phyloP scores from a whole-genome alignment of 1,140 invertebrate species.

The Trachymyrmex septentrionalis region DNA sequence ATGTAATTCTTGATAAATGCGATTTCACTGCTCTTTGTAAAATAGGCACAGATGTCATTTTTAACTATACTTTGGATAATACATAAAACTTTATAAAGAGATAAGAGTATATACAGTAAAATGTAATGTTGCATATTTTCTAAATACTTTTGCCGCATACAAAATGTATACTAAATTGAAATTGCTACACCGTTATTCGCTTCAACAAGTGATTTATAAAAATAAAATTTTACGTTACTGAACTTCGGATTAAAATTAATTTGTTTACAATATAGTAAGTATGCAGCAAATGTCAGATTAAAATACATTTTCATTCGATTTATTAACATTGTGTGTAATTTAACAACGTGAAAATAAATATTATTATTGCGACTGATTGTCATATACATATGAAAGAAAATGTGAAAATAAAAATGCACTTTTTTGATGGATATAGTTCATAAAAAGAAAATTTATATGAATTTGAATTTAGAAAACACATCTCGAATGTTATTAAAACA shows the following conservation, averaged over 20 bases:
- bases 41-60: slow-evolving; percentile 45
- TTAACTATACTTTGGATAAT: slow-evolving; percentile 46
- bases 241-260: slow-evolving; percentile 42
- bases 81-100: slow-evolving; percentile 34
- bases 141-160: slow-evolving; percentile 35
- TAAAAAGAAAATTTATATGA: background rate
- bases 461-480: background rate
- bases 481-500: slow-evolving; percentile 6
- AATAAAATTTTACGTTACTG: slow-evolving; percentile 11
- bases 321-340: slow-evolving; percentile 12
- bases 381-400: slow-evolving; percentile 29
- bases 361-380: slow-evolving; percentile 27
- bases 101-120: slow-evolving; percentile 30
- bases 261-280: slow-evolving; percentile 29
- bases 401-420: slow-evolving; percentile 29
- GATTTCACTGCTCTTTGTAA: slow-evolving; percentile 34
- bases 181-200: slow-evolving; percentile 4
- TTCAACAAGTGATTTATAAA: slow-evolving; percentile 20
- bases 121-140: slow-evolving; percentile 18
- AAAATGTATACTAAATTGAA: slow-evolving; percentile 21
- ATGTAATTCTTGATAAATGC: slow-evolving; percentile 40
- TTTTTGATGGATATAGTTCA: background rate
- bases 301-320: slow-evolving; percentile 14
- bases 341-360: slow-evolving; percentile 54
- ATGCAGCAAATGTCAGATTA: background rate